A percentile compares a stretch with the other conserved stretches of the same genome.
These are phyloP conservation scores for Labeo calbasu DNA, from an alignment of 2,797 vertebrate genomes.

Conservation along the genomic window DNA sequence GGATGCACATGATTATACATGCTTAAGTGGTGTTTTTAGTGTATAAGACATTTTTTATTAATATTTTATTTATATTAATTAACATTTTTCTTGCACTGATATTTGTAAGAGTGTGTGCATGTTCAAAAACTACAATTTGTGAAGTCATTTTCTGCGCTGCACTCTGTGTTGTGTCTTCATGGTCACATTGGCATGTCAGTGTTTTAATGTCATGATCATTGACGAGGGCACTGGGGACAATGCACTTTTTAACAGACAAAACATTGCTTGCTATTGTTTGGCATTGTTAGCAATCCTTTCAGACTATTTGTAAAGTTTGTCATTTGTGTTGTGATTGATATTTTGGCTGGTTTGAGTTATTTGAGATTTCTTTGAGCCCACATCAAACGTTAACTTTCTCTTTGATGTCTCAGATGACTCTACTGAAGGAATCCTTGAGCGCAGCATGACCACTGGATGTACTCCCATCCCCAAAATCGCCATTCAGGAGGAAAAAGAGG, in stretches of 20 bases:
- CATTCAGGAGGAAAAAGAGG: conserved; percentile 76
- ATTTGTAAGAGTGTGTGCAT: conserved; percentile 22
- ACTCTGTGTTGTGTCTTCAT: conserved; percentile 29
- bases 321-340: conserved; percentile 17
- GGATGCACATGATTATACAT: not conserved
- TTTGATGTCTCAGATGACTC: conserved; percentile 58
- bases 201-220: not conserved
- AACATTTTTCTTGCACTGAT: not conserved
- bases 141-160: not conserved
- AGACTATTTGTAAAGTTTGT: conserved; percentile 18
- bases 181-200: conserved; percentile 36
- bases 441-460: conserved; percentile 67
- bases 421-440: conserved; percentile 67
- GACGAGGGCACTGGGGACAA: not conserved
- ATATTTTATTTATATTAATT: not conserved
- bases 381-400: conserved; percentile 17
- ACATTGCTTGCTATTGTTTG: conserved; percentile 44
- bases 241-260: conserved; percentile 29
- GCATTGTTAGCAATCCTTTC: conserved; percentile 11
- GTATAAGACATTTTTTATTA: not conserved
- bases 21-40: conserved; percentile 6
- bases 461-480: conserved; percentile 77
- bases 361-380: conserved; percentile 4
- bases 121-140: conserved; percentile 14
- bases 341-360: conserved; percentile 5